Percentiles rank a stretch among this genome's conserved stretches.
Conservation (phyloP, 92 coral and sea anemone genomes). For the Phymanthus crucifer region DNA sequence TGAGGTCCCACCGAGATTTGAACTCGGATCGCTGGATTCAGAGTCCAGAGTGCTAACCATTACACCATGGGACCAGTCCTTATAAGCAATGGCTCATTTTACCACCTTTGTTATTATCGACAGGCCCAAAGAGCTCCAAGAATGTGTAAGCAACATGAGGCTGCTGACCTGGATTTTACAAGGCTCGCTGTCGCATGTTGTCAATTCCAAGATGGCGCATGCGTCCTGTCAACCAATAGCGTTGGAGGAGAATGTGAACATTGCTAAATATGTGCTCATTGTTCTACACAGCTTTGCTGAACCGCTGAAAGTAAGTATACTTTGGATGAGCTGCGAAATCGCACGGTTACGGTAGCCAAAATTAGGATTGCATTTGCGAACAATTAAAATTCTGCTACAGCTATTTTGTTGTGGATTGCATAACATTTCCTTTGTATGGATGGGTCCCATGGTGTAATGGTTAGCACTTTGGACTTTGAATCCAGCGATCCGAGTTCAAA, state of each 20-base stretch:
- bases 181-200: slow-evolving; percentile 93
- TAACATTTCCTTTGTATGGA: neutral
- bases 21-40: slow-evolving; percentile 93
- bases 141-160: slow-evolving; percentile 91
- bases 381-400: neutral
- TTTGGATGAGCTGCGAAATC: neutral
- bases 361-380: neutral
- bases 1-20: slow-evolving; percentile 83
- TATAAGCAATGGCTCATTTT: neutral
- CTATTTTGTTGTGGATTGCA: neutral
- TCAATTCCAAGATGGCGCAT: slow-evolving; percentile 81
- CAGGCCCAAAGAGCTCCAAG: slow-evolving; percentile 77
- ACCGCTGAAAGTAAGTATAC: slow-evolving; percentile 57
- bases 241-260: slow-evolving; percentile 89
- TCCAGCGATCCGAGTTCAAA: slow-evolving; percentile 96
- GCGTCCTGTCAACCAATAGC: slow-evolving; percentile 88
- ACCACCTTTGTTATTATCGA: neutral
- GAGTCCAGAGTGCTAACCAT: slow-evolving; percentile 93
- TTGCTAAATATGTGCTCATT: slow-evolving; percentile 90
- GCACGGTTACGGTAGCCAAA: neutral
- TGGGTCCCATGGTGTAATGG: slow-evolving; percentile 89
- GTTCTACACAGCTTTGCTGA: slow-evolving; percentile 96
- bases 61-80: slow-evolving; percentile 67
- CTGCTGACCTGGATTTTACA: slow-evolving; percentile 93
- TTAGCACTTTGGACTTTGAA: slow-evolving; percentile 95